phyloP scores from a whole-genome alignment of 2,113 vertebrate genomes.

The Gymnorhina tibicen region DNA sequence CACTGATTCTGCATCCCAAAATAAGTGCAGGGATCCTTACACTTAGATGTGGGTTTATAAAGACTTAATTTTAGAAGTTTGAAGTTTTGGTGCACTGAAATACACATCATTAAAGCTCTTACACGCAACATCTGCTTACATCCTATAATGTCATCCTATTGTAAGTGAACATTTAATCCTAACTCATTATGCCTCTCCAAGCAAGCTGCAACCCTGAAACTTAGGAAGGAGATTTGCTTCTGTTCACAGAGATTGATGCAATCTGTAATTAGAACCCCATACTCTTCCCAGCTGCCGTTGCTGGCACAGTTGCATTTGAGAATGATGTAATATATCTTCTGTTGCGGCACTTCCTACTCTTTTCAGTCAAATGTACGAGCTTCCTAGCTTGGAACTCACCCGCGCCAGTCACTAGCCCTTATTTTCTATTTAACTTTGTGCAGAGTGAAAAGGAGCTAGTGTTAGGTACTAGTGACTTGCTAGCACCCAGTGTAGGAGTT shows the following conservation, averaged over 20 bases:
- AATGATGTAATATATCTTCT: slow-evolving; percentile 60
- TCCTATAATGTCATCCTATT: slow-evolving; percentile 58
- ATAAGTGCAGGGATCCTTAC: background rate
- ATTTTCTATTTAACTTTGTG: background rate
- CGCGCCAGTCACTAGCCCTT: background rate
- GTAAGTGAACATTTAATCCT: slow-evolving; percentile 64
- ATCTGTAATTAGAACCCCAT: slow-evolving; percentile 66
- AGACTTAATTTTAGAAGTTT: slow-evolving; percentile 23
- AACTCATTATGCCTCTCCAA: slow-evolving; percentile 46
- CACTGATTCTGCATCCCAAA: background rate
- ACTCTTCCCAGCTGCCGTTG: slow-evolving; percentile 66
- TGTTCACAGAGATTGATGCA: slow-evolving; percentile 65
- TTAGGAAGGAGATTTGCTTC: slow-evolving; percentile 49
- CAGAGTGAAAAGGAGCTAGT: background rate
- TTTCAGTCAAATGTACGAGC: slow-evolving; percentile 11
- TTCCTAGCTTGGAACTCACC: background rate
- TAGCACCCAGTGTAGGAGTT: background rate
- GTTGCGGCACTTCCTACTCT: slow-evolving; percentile 39
- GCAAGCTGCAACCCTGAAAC: slow-evolving; percentile 49
- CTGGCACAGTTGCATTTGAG: slow-evolving; percentile 53
- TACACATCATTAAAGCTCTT: slow-evolving; percentile 25
- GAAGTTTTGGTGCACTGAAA: background rate
- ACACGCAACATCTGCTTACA: slow-evolving; percentile 55
- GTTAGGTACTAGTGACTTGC: background rate
- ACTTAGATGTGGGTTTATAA: background rate